phyloP scores from a whole-genome alignment of 2,113 vertebrate species.

The Phyllostomus discolor region DNA sequence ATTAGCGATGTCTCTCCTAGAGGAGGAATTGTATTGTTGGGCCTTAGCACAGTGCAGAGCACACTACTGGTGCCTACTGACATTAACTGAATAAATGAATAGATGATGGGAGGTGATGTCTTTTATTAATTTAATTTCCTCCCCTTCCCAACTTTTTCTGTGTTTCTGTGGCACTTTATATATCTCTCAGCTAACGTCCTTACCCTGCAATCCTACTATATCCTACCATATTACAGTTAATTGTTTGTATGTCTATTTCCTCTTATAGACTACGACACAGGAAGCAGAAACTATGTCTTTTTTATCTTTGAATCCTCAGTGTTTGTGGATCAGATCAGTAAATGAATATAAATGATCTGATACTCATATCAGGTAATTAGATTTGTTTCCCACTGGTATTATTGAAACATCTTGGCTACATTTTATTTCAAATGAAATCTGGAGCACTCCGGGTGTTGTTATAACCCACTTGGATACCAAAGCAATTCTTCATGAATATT shows the following conservation, averaged over 20 bases:
- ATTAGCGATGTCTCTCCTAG: background rate
- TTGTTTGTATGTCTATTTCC: background rate
- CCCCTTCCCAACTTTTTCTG: background rate
- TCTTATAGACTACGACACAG: background rate
- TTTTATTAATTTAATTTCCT: background rate
- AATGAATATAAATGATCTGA: constrained; percentile 20
- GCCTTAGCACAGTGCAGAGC: background rate
- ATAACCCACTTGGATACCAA: background rate
- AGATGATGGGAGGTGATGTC: background rate
- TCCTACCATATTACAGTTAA: background rate
- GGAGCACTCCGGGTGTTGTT: background rate
- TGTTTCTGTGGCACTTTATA: background rate
- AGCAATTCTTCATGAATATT: background rate
- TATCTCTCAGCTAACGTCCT: background rate
- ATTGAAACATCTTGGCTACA: background rate
- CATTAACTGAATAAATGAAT: background rate
- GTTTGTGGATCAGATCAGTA: background rate
- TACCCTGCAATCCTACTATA: background rate
- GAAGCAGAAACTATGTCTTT: background rate
- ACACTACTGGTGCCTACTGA: background rate
- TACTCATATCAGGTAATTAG: constrained; percentile 36
- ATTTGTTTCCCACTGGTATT: background rate
- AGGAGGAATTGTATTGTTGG: background rate
- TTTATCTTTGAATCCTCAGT: background rate
- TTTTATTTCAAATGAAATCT: constrained; percentile 28